Evolutionary conservation across 1,140 invertebrate genomes (phyloP), one percentile per base, ranked within the genome.

Genomic region (Hermetia illucens): DNA sequence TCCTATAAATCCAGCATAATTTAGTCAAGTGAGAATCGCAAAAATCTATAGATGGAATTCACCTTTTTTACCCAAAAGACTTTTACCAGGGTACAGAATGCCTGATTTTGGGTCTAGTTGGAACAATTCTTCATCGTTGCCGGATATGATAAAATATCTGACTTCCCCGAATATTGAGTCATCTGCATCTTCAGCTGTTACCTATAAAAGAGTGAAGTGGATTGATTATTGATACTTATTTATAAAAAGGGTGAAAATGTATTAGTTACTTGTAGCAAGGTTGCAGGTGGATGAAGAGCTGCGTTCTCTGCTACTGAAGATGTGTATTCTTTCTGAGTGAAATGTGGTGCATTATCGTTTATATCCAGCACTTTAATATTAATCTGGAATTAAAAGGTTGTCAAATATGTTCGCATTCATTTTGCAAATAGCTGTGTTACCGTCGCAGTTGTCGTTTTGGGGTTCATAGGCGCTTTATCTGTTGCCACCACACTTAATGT

Each of bases 241-340:
- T n/a, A n/a, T n/a, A n/a, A 9, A 27, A 27, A 27, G 8, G 13
- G 13, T 27, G 13, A 27, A 27, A 8, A 27, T 13, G 13, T 9
- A 27, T 27, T 24, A 19, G 25, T 52, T 3, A 79, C 70, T 55
- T 88, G 81, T 9, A 91, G 55, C 21, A 93, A 74, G 1, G 82
- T 76, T 1, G 80, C 73, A 0, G 78, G 83, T 3, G 76, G 82
- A 53, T 74, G 74, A 20, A 87, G 58, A 9, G 78, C 70, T 9
- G 89, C 70, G 53, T 87, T 89, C 54, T 92, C 88, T 2, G 80
- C 77, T 2, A 93, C 77, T 0, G 74, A 79, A 1, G 82, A 75
- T 44, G 77, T 74, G 53, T 87, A 87, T 15, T 71, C 69, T 31
- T 76, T 71, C 42, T 79, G 74, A 1, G 68, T 72, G 53, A 91